Conservation (phyloP, 2,797 vertebrate genomes). For the Cossypha dichroa region DNA sequence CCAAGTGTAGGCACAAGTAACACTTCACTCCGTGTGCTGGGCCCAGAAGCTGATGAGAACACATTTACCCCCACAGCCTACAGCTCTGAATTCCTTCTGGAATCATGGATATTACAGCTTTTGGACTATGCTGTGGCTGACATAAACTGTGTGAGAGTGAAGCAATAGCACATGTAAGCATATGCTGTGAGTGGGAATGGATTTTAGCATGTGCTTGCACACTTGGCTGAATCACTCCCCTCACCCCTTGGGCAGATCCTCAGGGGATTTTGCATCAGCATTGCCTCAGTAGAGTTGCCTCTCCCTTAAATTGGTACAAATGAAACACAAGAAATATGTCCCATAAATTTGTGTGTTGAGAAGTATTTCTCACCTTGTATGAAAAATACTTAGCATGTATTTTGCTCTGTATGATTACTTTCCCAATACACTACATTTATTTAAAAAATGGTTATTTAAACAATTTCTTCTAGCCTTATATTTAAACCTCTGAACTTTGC, state of each 20-base stretch:
- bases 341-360: background rate
- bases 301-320: background rate
- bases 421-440: background rate
- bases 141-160: background rate
- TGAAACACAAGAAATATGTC: background rate
- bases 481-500: background rate
- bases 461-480: background rate
- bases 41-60: background rate
- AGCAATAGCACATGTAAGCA: background rate
- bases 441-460: background rate
- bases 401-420: background rate
- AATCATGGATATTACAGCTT: background rate
- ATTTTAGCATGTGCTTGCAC: background rate
- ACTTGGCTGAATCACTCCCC: background rate
- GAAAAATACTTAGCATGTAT: background rate
- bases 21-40: background rate
- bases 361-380: background rate
- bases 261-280: background rate
- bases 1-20: accelerated
- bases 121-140: background rate
- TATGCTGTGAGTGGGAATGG: background rate
- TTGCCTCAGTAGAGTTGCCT: background rate
- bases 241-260: background rate
- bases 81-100: background rate
- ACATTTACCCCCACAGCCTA: background rate